Evolutionary conservation across 2,888 invertebrate genomes (phyloP).

Genomic region (Agonopterix alstromeriana): DNA sequence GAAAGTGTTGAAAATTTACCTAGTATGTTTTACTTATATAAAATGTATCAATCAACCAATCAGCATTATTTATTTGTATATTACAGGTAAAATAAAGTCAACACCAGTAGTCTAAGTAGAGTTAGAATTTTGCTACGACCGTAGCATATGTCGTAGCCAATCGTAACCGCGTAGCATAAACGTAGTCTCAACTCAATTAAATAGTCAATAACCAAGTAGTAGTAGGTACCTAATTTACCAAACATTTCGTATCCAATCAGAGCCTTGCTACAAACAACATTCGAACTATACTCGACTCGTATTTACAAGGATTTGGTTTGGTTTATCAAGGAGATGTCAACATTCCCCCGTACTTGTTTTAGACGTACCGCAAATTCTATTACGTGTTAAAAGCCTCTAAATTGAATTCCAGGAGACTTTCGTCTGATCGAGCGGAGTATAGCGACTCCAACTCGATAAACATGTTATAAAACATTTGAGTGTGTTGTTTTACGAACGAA

Average conservation of each 20-base stretch:
- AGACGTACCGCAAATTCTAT: constrained; percentile 10
- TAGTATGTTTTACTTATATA: no score
- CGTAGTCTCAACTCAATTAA: no score
- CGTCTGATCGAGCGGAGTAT: constrained; percentile 6
- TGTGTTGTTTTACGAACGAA: not conserved
- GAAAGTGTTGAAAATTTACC: no score
- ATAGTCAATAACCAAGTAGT: not conserved
- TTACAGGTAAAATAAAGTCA: no score
- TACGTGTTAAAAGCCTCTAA: constrained; percentile 16
- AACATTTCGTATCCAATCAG: not conserved
- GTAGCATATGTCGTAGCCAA: no score
- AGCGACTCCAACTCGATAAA: constrained; percentile 5
- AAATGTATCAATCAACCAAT: no score
- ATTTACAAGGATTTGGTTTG: not conserved
- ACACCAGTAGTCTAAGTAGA: no score
- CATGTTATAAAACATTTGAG: not conserved
- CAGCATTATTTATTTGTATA: no score
- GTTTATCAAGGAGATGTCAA: not conserved
- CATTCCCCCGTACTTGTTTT: not conserved
- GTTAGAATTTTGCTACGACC: no score
- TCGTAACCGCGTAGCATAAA: no score
- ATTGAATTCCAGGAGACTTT: constrained; percentile 10
- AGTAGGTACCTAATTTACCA: no score
- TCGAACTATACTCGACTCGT: not conserved
- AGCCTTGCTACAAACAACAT: not conserved